phyloP scores from a whole-genome alignment of 1,140 invertebrate species.

The Drosophila kepulauana region DNA sequence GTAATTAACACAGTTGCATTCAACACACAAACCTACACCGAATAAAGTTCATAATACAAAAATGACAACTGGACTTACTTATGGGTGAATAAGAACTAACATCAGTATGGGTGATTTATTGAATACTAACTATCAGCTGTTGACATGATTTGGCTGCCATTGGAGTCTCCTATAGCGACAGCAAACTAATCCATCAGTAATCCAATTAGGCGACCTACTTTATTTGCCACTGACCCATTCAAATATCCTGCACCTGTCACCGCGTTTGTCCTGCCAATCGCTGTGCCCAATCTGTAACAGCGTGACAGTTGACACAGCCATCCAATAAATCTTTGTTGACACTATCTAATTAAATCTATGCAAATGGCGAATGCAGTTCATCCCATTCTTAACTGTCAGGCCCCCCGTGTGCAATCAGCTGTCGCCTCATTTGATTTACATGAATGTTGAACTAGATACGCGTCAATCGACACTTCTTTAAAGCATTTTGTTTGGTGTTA shows the following conservation, averaged over 20 bases:
- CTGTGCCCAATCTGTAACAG: conserved; percentile 11
- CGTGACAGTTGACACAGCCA: neutral
- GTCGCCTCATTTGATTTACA: neutral
- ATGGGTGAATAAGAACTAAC: neutral
- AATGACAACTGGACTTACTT: neutral
- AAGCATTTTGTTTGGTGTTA: too few species aligned
- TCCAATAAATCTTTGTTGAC: neutral
- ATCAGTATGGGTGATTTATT: too few species aligned
- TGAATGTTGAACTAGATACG: too few species aligned
- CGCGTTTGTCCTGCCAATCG: neutral
- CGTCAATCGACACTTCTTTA: too few species aligned
- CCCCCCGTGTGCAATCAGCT: neutral
- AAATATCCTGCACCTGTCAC: conserved; percentile 6
- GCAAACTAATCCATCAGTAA: neutral
- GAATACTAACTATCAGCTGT: too few species aligned
- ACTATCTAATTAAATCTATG: conserved; percentile 20
- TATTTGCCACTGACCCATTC: neutral
- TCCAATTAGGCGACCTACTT: neutral
- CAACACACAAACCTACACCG: conserved; percentile 35
- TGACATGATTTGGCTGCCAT: too few species aligned
- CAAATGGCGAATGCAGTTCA: neutral
- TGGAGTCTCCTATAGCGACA: too few species aligned
- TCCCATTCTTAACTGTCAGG: neutral
- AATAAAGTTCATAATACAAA: conserved; percentile 65
- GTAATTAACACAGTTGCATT: conserved; percentile 65